Conservation (phyloP, 37 sponge, comb jelly and placozoan genomes). For the Dysidea cf. avara region DNA sequence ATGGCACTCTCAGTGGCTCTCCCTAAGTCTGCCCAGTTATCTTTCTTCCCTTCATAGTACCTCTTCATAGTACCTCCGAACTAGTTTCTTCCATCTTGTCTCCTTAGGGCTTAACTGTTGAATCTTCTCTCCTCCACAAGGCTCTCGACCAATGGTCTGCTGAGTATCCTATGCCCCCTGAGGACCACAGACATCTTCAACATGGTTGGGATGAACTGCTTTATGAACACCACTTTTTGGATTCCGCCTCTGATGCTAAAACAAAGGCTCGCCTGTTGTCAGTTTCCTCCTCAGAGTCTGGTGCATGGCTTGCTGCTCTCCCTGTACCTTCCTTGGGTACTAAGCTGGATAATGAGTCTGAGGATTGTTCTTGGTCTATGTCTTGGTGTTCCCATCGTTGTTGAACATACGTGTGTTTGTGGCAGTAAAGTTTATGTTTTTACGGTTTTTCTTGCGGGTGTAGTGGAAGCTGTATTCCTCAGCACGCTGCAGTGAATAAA, state of each 20-base stretch:
- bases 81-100: too few species aligned
- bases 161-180: too few species aligned
- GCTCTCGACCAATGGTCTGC: too few species aligned
- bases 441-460: neutral
- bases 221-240: neutral
- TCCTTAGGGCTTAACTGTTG: too few species aligned
- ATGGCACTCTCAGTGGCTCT: neutral
- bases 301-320: conserved; percentile 15
- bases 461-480: neutral
- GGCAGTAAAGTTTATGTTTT: neutral
- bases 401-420: conserved; percentile 30
- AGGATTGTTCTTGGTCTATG: conserved; percentile 37
- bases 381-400: conserved; percentile 32
- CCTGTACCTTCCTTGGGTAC: conserved; percentile 24
- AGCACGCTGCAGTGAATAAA: too few species aligned
- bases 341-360: conserved; percentile 12
- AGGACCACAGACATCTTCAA: conserved; percentile 3
- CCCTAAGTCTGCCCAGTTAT: conserved; percentile 2
- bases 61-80: too few species aligned
- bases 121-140: too few species aligned
- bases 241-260: conserved; percentile 5
- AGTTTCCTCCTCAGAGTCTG: conserved; percentile 12
- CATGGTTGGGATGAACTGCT: conserved; percentile 26
- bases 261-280: conserved; percentile 12
- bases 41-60: too few species aligned